These are phyloP conservation scores for Dione juno DNA, from an alignment of 2,888 invertebrate genomes.

Conservation along the genomic window DNA sequence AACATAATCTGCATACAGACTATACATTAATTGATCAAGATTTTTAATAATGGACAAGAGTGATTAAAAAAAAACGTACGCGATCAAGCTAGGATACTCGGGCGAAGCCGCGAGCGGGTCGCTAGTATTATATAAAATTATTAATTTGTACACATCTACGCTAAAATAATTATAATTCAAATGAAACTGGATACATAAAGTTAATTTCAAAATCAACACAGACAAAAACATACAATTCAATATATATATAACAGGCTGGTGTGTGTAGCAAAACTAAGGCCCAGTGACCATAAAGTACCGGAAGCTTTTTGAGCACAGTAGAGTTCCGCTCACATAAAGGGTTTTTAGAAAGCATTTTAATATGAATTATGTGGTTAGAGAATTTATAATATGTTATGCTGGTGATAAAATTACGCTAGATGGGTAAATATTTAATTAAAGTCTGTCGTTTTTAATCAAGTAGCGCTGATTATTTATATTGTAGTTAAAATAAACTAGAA, in stretches of 20 bases:
- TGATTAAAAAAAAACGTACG: too few species aligned
- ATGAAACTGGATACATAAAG: too few species aligned
- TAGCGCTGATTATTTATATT: neutral
- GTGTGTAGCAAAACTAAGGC: slow-evolving; percentile 25
- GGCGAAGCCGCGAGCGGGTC: too few species aligned
- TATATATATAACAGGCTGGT: neutral
- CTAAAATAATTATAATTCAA: too few species aligned
- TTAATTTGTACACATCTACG: too few species aligned
- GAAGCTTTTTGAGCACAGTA: slow-evolving; percentile 31
- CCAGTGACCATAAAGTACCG: slow-evolving; percentile 29
- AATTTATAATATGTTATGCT: slow-evolving; percentile 14
- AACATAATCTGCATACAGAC: too few species aligned
- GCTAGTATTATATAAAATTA: too few species aligned
- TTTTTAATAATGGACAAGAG: too few species aligned
- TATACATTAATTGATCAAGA: too few species aligned
- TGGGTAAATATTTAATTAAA: slow-evolving; percentile 24
- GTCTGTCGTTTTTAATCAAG: neutral
- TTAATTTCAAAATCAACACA: too few species aligned
- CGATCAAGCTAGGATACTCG: too few species aligned
- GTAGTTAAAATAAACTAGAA: neutral
- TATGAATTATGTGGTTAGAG: slow-evolving; percentile 23
- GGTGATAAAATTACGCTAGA: slow-evolving; percentile 7
- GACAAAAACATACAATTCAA: neutral
- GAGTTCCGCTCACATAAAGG: slow-evolving; percentile 24
- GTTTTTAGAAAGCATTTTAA: slow-evolving; percentile 27